Conservation (phyloP, 2,888 invertebrate genomes). For the Sipunculus nudus region DNA sequence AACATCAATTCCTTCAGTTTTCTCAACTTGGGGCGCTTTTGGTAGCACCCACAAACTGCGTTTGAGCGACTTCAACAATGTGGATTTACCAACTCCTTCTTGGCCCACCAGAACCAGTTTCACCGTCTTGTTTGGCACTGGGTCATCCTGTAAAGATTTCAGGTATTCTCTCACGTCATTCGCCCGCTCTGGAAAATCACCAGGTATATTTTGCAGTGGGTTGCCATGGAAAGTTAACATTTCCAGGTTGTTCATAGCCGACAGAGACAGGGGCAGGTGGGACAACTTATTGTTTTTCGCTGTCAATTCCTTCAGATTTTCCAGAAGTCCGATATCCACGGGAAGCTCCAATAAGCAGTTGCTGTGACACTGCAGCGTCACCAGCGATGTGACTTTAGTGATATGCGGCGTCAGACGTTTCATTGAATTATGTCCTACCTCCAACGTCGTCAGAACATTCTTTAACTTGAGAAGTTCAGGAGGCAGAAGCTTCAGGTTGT, state of each 20-base stretch:
- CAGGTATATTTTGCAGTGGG: conserved; percentile 37
- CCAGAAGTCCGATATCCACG: conserved; percentile 29
- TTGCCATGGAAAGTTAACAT: conserved; percentile 31
- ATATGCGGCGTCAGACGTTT: conserved; percentile 21
- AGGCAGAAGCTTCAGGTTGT: conserved; percentile 29
- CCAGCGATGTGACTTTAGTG: conserved; percentile 18
- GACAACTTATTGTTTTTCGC: conserved; percentile 30
- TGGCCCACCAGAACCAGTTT: conserved; percentile 40
- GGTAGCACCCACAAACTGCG: conserved; percentile 2
- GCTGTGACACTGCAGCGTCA: conserved; percentile 19
- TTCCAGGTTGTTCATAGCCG: conserved; percentile 23
- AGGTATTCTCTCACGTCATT: conserved; percentile 33
- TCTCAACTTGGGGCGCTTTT: not conserved
- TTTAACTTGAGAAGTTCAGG: conserved; percentile 13
- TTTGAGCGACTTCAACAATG: conserved; percentile 26
- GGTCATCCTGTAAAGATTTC: conserved; percentile 32
- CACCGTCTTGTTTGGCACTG: conserved; percentile 32
- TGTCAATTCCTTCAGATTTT: conserved; percentile 22
- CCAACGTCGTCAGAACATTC: conserved; percentile 19
- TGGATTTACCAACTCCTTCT: conserved; percentile 40
- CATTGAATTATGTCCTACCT: conserved; percentile 25
- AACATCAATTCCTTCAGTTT: conserved; percentile 23
- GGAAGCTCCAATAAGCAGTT: conserved; percentile 35
- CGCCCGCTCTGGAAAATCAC: conserved; percentile 35
- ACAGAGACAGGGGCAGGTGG: conserved; percentile 31